Conservation (phyloP, 2,888 invertebrate genomes). For the Tortricodes alternella region DNA sequence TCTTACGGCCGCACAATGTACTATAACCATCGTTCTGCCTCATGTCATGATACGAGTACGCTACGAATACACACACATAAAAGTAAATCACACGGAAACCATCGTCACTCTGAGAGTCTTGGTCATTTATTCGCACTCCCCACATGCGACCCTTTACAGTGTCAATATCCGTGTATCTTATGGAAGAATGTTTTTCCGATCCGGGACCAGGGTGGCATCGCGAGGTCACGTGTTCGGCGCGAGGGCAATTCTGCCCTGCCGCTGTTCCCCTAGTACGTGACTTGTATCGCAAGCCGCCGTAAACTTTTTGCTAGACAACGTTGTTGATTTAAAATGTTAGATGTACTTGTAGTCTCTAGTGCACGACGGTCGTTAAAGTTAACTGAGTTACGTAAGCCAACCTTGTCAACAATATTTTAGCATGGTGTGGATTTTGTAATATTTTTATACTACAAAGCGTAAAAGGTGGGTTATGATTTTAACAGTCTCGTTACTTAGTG, state of each 20-base stretch:
- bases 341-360: slow-evolving; percentile 29
- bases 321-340: slow-evolving; percentile 46
- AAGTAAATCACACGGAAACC: no score
- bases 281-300: slow-evolving; percentile 48
- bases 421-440: neutral
- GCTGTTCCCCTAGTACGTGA: slow-evolving; percentile 52
- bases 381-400: slow-evolving; percentile 13
- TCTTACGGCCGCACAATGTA: no score
- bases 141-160: slow-evolving; percentile 36
- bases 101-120: slow-evolving; percentile 1
- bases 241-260: slow-evolving; percentile 46
- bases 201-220: slow-evolving; percentile 39
- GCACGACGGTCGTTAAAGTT: slow-evolving; percentile 21
- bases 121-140: slow-evolving; percentile 11
- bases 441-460: neutral
- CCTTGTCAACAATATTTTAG: neutral
- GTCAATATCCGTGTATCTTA: slow-evolving; percentile 38
- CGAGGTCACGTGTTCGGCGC: slow-evolving; percentile 48
- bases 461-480: no score
- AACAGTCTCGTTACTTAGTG: no score
- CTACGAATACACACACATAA: no score
- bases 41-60: neutral
- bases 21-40: no score
- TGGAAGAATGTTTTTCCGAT: slow-evolving; percentile 42
- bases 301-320: slow-evolving; percentile 46